A percentile compares a stretch with the other conserved stretches of the same genome.
These are phyloP conservation scores for Zygogramma bicolorata DNA, from an alignment of 2,888 invertebrate genomes.

Conservation along the genomic window DNA sequence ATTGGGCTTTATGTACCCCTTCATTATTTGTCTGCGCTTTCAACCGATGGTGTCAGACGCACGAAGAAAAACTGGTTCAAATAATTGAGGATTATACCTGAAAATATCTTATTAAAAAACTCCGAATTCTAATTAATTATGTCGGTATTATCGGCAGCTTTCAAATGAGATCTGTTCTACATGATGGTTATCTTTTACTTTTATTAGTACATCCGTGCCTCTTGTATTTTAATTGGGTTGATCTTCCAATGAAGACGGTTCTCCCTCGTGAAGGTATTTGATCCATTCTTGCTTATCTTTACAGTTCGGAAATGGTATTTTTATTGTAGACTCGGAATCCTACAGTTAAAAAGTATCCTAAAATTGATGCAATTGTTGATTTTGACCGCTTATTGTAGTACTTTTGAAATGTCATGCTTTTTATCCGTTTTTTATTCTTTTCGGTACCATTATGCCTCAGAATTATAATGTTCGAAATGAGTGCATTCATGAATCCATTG, in stretches of 20 bases:
- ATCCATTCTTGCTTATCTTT: no score
- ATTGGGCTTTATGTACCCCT: not conserved
- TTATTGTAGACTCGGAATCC: no score
- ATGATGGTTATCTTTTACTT: conserved; percentile 16
- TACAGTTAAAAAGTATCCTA: no score
- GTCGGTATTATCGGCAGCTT: conserved; percentile 15
- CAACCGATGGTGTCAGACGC: not conserved
- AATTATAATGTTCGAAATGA: no score
- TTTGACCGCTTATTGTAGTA: no score
- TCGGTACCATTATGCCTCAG: no score
- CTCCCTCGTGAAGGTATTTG: no score
- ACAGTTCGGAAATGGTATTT: not conserved
- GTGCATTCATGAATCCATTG: no score
- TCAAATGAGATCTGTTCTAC: conserved; percentile 9
- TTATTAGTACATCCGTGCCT: conserved; percentile 6
- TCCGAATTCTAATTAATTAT: not conserved
- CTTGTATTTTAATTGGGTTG: conserved; percentile 5
- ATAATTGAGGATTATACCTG: conserved; percentile 17
- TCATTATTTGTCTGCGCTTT: not conserved
- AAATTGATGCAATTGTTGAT: no score
- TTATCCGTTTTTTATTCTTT: no score
- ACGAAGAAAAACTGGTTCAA: conserved; percentile 1
- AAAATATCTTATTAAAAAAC: conserved; percentile 4
- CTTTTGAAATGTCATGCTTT: no score
- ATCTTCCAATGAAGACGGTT: not conserved